Conservation (phyloP, 2,888 invertebrate species). For the Ectobius pallidus region DNA sequence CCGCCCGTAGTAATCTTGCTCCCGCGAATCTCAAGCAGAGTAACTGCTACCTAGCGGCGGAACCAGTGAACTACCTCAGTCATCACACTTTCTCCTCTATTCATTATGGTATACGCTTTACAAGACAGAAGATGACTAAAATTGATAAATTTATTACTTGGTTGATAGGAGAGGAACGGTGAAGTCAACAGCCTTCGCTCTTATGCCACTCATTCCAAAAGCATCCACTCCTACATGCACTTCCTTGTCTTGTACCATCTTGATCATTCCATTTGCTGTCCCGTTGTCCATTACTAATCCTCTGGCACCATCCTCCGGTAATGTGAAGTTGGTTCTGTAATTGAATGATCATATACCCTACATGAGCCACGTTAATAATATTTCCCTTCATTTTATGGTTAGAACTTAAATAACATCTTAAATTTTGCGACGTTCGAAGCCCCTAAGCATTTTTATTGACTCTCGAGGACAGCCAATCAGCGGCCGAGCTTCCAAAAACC, state of each 20-base stretch:
- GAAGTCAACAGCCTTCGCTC: background rate
- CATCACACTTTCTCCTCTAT: no score
- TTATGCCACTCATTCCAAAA: background rate
- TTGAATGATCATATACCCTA: no score
- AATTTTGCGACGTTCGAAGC: background rate
- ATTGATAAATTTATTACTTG: background rate
- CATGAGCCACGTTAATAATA: background rate
- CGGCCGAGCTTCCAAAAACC: background rate
- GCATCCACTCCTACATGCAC: slow-evolving; percentile 8
- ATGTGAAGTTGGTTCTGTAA: background rate
- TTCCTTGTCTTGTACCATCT: background rate
- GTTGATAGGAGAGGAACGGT: slow-evolving; percentile 4
- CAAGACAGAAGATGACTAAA: no score
- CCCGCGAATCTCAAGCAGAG: no score
- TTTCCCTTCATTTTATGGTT: background rate
- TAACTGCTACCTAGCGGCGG: no score
- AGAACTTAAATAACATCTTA: background rate
- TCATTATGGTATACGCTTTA: no score
- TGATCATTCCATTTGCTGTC: background rate
- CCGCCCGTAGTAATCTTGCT: no score
- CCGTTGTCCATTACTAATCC: background rate
- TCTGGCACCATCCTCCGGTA: background rate
- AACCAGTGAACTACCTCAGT: no score
- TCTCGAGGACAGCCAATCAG: no score
- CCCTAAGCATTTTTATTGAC: no score